These are phyloP conservation scores for Sebastolobus altivelis DNA, from an alignment of 2,797 vertebrate genomes.

Conservation along the genomic window DNA sequence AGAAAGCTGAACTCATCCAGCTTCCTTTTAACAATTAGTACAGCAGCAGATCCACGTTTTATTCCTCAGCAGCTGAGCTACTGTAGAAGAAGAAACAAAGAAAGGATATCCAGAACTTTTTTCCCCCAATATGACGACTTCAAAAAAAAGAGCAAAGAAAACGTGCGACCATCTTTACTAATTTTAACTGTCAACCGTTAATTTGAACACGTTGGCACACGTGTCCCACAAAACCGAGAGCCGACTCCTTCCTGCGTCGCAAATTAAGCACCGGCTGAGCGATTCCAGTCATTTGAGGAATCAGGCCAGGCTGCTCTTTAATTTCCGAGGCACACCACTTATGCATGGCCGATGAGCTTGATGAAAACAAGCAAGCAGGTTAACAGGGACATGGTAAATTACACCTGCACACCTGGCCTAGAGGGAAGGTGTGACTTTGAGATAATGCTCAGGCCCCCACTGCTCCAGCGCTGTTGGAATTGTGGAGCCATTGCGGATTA, in stretches of 20 bases:
- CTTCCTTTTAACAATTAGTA: neutral
- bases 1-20: slow-evolving; percentile 5
- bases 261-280: slow-evolving; percentile 59
- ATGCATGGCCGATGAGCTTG: slow-evolving; percentile 69
- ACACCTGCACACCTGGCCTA: slow-evolving; percentile 75
- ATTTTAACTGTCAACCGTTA: slow-evolving; percentile 47
- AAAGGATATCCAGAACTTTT: neutral
- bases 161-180: slow-evolving; percentile 1
- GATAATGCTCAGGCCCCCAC: slow-evolving; percentile 42
- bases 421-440: slow-evolving; percentile 74
- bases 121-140: neutral
- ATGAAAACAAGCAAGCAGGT: slow-evolving; percentile 78
- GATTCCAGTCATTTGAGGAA: slow-evolving; percentile 66
- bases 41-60: neutral
- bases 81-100: neutral
- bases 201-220: slow-evolving; percentile 39
- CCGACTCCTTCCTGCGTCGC: slow-evolving; percentile 42
- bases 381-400: slow-evolving; percentile 75
- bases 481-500: slow-evolving; percentile 38
- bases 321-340: slow-evolving; percentile 61
- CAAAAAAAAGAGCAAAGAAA: neutral
- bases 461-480: neutral
- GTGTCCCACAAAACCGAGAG: slow-evolving; percentile 23
- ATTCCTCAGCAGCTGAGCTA: neutral
- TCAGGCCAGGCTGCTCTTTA: slow-evolving; percentile 68